Base-by-base conservation (phyloP, 1,140 invertebrate genomes). In the Zaprionus vittiger region DNA sequence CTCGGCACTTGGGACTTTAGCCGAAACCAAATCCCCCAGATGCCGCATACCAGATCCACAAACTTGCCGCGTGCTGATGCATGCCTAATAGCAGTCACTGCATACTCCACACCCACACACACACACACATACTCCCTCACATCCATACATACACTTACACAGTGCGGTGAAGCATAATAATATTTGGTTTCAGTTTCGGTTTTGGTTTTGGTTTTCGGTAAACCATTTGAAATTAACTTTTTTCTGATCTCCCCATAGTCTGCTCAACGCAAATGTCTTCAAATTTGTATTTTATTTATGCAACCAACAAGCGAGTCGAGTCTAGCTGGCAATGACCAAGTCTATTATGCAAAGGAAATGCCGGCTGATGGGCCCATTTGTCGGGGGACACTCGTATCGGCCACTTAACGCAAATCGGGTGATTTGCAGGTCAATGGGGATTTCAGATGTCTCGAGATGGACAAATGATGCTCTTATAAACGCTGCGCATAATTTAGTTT, bases 211-310 rank as follows among this genome's bases (percentile, higher is more conserved):
- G 52, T 34, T 67, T 77, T 54, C 38, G 78, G 55, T 41, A 80
- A 72, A 47, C 73, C 59, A 78, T 85, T 84, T 81, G 70, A 85
- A 85, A 85, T 78, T 62, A 85, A 85, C 17, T 66, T 15, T 44
- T 26, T 56, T 44, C 37, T 66, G 22, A 38, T 56, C 55, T 31
- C 66, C 66, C 66, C 15, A 24, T 38, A 60, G 52, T 56, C 69
- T 52, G 28, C 38, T 70, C 38, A 60, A 67, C 66, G 64, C n/a
- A 75, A 75, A 79, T 83, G 66, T 52, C 74, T 71, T 72, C 74
- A 85, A 85, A 85, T 84, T 76, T 81, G 74, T 81, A 66, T 85
- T 81, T 81, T 85, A 85, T 84, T 84, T 79, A 84, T 81, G 20
- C 47, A 24, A 5, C 12, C 9, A 52, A 20, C 41, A 1, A 49